A percentile compares a stretch with the other conserved stretches of the same genome.
phyloP scores from a whole-genome alignment of 2,113 vertebrate genomes.

The Cyanoliseus patagonus region DNA sequence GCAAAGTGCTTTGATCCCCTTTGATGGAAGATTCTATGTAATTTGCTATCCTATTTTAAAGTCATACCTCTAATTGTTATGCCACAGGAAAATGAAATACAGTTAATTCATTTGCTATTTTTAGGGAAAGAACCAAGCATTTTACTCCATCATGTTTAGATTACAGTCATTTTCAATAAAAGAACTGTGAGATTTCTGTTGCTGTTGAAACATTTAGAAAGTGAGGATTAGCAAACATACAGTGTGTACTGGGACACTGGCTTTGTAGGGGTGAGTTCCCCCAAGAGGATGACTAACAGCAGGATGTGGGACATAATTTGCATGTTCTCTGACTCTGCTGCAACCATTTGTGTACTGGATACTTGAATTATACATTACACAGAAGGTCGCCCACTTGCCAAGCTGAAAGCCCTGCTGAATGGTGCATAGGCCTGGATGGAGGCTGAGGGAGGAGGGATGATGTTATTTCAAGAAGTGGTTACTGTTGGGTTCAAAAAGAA shows the following conservation, averaged over 20 bases:
- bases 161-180: background rate
- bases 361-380: conserved; percentile 62
- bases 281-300: conserved; percentile 62
- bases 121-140: background rate
- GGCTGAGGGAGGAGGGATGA: background rate
- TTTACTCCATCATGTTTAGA: conserved; percentile 16
- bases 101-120: conserved; percentile 6
- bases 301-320: conserved; percentile 65
- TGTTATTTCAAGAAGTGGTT: conserved; percentile 12
- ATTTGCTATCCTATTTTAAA: conserved; percentile 17
- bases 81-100: background rate
- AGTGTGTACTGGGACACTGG: conserved; percentile 49
- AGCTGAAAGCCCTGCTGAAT: conserved; percentile 12
- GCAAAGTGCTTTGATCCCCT: conserved; percentile 20
- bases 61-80: conserved; percentile 16
- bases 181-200: background rate
- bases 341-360: conserved; percentile 60
- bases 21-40: background rate
- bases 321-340: conserved; percentile 64
- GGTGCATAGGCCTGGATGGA: background rate
- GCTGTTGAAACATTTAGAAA: conserved; percentile 35
- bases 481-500: background rate
- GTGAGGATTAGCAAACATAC: conserved; percentile 58
- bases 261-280: conserved; percentile 51
- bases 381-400: conserved; percentile 40